Evolutionary conservation across 2,888 invertebrate genomes (phyloP).

Genomic region (Lasioglossum morio): DNA sequence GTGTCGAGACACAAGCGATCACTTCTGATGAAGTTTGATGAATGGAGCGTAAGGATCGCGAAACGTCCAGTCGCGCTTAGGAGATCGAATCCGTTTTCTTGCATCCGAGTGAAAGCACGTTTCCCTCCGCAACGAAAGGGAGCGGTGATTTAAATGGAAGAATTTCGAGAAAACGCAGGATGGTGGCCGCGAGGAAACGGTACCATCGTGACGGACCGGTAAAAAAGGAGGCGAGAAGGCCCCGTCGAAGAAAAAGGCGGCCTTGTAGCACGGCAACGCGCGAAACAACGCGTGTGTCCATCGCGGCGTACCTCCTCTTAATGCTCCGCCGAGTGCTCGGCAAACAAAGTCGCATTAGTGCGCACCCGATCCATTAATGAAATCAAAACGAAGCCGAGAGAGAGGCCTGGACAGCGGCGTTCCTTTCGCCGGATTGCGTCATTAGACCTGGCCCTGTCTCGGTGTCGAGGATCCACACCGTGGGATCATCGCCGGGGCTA

Average conservation of each 20-base stretch:
- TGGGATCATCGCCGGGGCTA: constrained; percentile 57
- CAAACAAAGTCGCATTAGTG: constrained; percentile 79
- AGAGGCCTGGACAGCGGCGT: constrained; percentile 23
- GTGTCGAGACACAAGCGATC: too few species aligned
- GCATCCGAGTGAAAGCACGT: neutral
- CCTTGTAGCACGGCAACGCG: constrained; percentile 64
- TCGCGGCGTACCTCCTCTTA: constrained; percentile 70
- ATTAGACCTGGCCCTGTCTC: constrained; percentile 45
- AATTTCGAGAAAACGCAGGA: neutral
- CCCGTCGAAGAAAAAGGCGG: constrained; percentile 34
- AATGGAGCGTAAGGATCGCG: too few species aligned
- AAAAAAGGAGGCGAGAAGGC: constrained; percentile 11
- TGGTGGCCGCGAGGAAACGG: neutral
- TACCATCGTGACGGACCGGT: neutral
- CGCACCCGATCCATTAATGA: constrained; percentile 80
- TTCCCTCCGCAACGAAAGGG: neutral
- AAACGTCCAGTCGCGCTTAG: too few species aligned
- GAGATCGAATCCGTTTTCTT: too few species aligned
- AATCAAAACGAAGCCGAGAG: constrained; percentile 75
- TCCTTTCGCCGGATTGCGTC: constrained; percentile 67
- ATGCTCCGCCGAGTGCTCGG: constrained; percentile 78
- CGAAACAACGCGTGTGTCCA: constrained; percentile 72
- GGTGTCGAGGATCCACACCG: constrained; percentile 52
- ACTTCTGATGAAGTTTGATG: too few species aligned
- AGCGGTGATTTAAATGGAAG: neutral